A percentile compares a stretch with the other conserved stretches of the same genome.
These are phyloP conservation scores for Actinemys pallida DNA, from an alignment of 2,113 vertebrate genomes.

Conservation along the genomic window DNA sequence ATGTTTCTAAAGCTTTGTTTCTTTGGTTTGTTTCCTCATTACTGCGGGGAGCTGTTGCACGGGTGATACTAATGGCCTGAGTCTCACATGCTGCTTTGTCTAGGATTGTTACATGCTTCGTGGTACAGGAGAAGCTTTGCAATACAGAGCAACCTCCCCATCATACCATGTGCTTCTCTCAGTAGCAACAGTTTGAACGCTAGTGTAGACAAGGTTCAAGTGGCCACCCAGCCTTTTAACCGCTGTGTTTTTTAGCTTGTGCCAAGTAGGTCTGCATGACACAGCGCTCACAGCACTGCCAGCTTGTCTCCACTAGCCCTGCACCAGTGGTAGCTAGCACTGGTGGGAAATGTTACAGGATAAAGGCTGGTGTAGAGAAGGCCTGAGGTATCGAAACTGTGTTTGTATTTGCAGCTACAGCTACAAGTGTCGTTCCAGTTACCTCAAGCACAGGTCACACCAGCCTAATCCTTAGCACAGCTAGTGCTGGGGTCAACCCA, in stretches of 20 bases:
- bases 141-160: background rate
- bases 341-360: background rate
- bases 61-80: background rate
- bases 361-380: background rate
- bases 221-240: background rate
- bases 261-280: background rate
- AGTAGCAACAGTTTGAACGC: background rate
- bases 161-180: background rate
- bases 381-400: background rate
- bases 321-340: fast-evolving
- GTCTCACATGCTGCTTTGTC: background rate
- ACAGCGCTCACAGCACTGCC: background rate
- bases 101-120: fast-evolving
- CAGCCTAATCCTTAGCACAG: fast-evolving
- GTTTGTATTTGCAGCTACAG: background rate
- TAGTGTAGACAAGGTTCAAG: background rate
- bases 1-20: background rate
- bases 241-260: background rate
- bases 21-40: background rate
- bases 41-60: background rate
- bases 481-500: background rate
- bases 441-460: fast-evolving
- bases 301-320: background rate
- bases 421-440: fast-evolving
- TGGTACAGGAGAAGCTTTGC: background rate